phyloP scores from a whole-genome alignment of 2,888 invertebrate genomes.

The Drosophila mettleri region DNA sequence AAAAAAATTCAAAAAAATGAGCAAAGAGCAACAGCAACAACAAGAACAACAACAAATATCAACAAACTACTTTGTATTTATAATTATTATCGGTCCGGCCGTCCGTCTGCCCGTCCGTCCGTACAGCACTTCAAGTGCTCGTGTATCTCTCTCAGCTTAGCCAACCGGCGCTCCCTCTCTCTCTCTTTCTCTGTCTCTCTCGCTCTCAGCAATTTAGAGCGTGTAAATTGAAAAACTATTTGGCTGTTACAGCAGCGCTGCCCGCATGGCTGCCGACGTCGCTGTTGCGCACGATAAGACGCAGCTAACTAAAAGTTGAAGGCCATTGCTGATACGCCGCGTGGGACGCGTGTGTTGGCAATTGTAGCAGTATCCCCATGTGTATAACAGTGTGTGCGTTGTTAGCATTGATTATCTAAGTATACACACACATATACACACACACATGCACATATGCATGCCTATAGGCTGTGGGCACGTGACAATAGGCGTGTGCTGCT shows the following conservation, averaged over 20 bases:
- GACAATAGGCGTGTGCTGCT: slow-evolving; percentile 54
- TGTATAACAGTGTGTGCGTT: slow-evolving; percentile 25
- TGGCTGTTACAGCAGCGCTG: slow-evolving; percentile 62
- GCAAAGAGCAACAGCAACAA: slow-evolving; percentile 36
- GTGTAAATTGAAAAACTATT: slow-evolving; percentile 81
- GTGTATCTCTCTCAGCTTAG: slow-evolving; percentile 59
- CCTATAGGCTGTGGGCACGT: slow-evolving; percentile 63
- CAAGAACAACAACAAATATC: slow-evolving; percentile 65
- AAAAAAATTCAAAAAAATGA: slow-evolving; percentile 63
- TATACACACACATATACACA: slow-evolving; percentile 1
- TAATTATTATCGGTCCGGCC: slow-evolving; percentile 69
- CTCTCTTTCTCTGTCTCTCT: background rate
- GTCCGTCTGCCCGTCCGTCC: slow-evolving; percentile 17
- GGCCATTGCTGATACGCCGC: slow-evolving; percentile 81
- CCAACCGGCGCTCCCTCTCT: background rate
- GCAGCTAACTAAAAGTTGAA: slow-evolving; percentile 79
- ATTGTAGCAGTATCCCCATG: slow-evolving; percentile 12
- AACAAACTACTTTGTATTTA: slow-evolving; percentile 80
- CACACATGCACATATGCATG: slow-evolving; percentile 12
- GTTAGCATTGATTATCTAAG: slow-evolving; percentile 78
- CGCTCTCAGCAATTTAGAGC: slow-evolving; percentile 69
- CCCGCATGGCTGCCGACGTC: slow-evolving; percentile 47
- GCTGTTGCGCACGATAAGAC: slow-evolving; percentile 76
- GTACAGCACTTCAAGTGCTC: slow-evolving; percentile 49
- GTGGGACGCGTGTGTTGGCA: slow-evolving; percentile 64